phyloP scores from a whole-genome alignment of 2,888 invertebrate genomes.

The Sepiola atlantica region DNA sequence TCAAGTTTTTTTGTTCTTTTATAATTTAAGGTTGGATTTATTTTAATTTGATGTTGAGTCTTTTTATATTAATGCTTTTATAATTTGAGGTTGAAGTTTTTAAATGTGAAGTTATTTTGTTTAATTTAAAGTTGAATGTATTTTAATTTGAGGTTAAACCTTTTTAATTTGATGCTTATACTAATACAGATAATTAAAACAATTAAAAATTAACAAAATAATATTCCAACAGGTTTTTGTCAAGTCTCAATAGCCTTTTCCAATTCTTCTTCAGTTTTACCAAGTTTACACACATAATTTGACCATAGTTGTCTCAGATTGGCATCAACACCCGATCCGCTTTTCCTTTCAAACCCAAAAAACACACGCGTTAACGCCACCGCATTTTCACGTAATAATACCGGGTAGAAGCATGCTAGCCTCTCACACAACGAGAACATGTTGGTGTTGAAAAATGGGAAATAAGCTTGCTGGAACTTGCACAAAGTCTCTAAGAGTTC shows the following conservation, averaged over 20 bases:
- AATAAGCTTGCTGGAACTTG: neutral
- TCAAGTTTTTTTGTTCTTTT: too few species aligned
- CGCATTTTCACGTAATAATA: constrained; percentile 35
- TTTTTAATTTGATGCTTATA: too few species aligned
- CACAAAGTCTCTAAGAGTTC: neutral
- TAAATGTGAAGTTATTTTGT: too few species aligned
- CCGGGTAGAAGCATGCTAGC: neutral
- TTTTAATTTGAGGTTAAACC: too few species aligned
- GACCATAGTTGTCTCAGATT: neutral
- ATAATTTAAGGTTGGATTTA: too few species aligned
- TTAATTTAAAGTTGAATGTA: too few species aligned
- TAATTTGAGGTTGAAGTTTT: too few species aligned
- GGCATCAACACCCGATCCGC: neutral
- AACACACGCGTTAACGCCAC: neutral
- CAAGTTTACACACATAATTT: neutral
- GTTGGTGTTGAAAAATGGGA: neutral
- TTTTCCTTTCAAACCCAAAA: neutral
- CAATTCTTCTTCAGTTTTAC: neutral
- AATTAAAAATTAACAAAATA: neutral
- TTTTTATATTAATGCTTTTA: too few species aligned
- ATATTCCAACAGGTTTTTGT: neutral
- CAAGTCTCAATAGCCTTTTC: neutral
- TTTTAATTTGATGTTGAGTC: too few species aligned
- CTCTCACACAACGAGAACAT: neutral
- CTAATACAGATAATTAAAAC: neutral